These are phyloP conservation scores for Blastomussa wellsi DNA, from an alignment of 92 coral and sea anemone genomes.

Conservation along the genomic window DNA sequence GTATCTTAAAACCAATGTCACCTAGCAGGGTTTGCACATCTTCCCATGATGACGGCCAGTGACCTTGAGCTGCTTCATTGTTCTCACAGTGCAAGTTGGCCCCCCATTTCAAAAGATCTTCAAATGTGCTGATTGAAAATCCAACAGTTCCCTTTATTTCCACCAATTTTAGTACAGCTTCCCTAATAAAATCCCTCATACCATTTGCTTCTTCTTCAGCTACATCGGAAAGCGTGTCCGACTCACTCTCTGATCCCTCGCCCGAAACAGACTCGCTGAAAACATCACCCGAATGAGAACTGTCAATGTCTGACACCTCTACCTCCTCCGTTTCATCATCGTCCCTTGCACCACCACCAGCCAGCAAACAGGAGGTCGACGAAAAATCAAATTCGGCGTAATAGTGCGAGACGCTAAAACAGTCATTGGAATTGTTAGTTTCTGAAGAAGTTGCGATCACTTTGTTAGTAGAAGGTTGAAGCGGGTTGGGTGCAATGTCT, in stretches of 20 bases:
- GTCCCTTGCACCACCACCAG: conserved; percentile 26
- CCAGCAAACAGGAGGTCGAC: conserved; percentile 32
- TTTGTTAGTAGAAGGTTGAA: too few relatives aligned
- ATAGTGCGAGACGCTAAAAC: conserved; percentile 36
- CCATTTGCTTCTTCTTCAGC: conserved; percentile 29
- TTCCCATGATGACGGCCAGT: conserved; percentile 54
- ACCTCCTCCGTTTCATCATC: conserved; percentile 26
- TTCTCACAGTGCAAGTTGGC: conserved; percentile 31
- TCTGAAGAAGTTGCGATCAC: too few relatives aligned
- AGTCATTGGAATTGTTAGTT: conserved; percentile 17
- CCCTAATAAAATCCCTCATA: conserved; percentile 36
- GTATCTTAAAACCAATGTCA: conserved; percentile 32
- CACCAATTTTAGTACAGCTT: conserved; percentile 56
- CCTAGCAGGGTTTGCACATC: conserved; percentile 34
- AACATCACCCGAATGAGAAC: conserved; percentile 20
- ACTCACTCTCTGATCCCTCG: conserved; percentile 39
- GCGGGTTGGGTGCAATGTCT: conserved; percentile 21
- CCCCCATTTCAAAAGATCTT: conserved; percentile 60
- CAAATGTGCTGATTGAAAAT: conserved; percentile 54
- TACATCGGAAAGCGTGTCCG: not conserved
- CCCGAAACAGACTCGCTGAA: not conserved
- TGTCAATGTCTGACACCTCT: conserved; percentile 17
- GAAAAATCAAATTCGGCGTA: conserved; percentile 20
- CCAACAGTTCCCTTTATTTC: conserved; percentile 61
- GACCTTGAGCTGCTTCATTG: conserved; percentile 23